Evolutionary conservation across 2,797 vertebrate genomes (phyloP).

Genomic region (Odontamblyopus rebecca): DNA sequence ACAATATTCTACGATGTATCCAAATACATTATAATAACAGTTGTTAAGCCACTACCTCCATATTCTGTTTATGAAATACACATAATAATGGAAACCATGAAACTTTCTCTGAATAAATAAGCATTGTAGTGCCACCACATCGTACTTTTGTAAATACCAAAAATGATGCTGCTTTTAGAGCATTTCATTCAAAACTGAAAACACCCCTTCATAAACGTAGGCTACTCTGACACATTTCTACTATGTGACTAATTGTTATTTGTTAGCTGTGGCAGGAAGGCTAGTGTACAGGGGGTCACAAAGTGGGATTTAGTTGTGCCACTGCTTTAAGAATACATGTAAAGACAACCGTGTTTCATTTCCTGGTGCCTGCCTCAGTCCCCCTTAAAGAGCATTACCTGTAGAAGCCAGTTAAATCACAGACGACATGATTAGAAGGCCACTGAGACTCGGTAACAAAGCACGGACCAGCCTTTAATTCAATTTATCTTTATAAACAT

Average conservation of each 20-base stretch:
- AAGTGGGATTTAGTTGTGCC: conserved; percentile 44
- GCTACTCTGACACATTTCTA: conserved; percentile 40
- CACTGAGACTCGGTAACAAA: conserved; percentile 70
- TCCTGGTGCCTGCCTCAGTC: conserved; percentile 78
- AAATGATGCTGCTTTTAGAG: background rate
- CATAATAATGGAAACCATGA: no score
- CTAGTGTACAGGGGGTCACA: conserved; percentile 13
- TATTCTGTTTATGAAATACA: no score
- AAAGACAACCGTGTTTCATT: conserved; percentile 80
- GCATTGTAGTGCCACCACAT: no score
- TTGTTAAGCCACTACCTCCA: no score
- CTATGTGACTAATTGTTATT: conserved; percentile 40
- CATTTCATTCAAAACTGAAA: background rate
- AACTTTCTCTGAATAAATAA: no score
- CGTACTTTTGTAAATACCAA: no score
- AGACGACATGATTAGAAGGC: conserved; percentile 75
- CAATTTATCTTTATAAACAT: conserved; percentile 81
- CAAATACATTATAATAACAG: no score
- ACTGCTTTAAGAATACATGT: conserved; percentile 66
- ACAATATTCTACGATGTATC: no score
- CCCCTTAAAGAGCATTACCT: conserved; percentile 80
- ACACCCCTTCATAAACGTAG: background rate
- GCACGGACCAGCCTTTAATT: conserved; percentile 74
- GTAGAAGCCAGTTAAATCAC: conserved; percentile 81
- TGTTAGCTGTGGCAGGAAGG: conserved; percentile 40